Evolutionary conservation across 53 echinoderm and acorn worm species (phyloP).

Genomic region (Paracentrotus lividus): DNA sequence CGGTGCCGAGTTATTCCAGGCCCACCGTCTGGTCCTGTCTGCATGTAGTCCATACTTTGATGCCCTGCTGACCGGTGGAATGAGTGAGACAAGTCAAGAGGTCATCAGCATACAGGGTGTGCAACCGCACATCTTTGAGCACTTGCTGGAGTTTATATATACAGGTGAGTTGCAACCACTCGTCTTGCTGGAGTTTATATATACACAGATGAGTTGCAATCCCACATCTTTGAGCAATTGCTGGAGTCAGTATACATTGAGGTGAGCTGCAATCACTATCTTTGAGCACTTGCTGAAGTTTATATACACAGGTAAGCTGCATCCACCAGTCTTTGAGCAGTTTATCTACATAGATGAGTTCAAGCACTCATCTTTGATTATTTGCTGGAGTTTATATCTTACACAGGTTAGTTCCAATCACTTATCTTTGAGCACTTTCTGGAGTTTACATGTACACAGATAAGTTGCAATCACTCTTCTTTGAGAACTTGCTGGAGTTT

Average conservation of each 20-base stretch:
- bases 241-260: conserved; percentile 84
- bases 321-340: neutral
- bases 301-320: conserved; percentile 86
- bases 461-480: too few species aligned
- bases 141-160: conserved; percentile 88
- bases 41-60: conserved; percentile 95
- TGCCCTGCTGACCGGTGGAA: conserved; percentile 84
- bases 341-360: too few species aligned
- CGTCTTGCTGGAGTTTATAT: too few species aligned
- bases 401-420: too few species aligned
- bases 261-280: conserved; percentile 72
- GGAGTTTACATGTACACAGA: too few species aligned
- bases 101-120: conserved; percentile 86
- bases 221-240: too few species aligned
- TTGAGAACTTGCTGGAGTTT: too few species aligned
- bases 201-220: too few species aligned
- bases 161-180: conserved; percentile 66
- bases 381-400: too few species aligned
- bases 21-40: conserved; percentile 86
- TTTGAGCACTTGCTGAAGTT: conserved; percentile 81
- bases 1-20: conserved; percentile 72
- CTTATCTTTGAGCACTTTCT: too few species aligned
- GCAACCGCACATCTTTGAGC: conserved; percentile 73
- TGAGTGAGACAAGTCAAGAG: conserved; percentile 79
- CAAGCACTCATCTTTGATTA: too few species aligned